These are phyloP conservation scores for Myiotriccus ornatus DNA, from an alignment of 2,797 vertebrate species.

Conservation along the genomic window DNA sequence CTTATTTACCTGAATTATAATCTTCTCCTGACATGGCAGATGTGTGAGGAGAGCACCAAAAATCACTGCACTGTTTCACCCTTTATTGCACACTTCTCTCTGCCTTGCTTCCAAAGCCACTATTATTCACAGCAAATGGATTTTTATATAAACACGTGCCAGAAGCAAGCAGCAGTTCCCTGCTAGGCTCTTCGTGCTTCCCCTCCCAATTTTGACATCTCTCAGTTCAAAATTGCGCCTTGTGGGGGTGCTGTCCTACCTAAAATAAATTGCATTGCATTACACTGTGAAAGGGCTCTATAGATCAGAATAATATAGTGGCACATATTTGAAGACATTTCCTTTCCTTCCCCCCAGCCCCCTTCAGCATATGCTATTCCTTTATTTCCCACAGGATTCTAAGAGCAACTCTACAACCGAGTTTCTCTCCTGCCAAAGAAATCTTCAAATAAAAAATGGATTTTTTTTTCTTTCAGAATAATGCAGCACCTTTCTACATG, in stretches of 20 bases:
- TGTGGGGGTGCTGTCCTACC: constrained; percentile 72
- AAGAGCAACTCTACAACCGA: constrained; percentile 18
- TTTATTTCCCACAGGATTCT: constrained; percentile 52
- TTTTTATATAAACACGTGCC: not conserved
- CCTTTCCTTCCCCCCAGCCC: not conserved
- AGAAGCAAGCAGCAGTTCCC: not conserved
- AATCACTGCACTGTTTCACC: not conserved
- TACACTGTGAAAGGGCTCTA: not conserved
- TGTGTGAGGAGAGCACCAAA: not conserved
- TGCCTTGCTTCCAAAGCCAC: not conserved
- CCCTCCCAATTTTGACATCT: not conserved
- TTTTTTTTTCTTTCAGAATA: not conserved
- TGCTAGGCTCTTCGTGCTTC: not conserved
- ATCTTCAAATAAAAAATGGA: constrained; percentile 4
- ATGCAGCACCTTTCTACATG: not conserved
- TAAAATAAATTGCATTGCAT: constrained; percentile 1
- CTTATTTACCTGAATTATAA: not conserved
- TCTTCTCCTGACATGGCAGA: not conserved
- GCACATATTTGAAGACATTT: constrained; percentile 32
- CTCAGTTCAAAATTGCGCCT: constrained; percentile 52
- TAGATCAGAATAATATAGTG: constrained; percentile 30
- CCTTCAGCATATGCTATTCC: constrained; percentile 41
- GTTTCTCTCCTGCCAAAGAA: constrained; percentile 53
- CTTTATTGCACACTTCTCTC: not conserved
- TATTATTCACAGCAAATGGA: not conserved